Evolutionary conservation across 2,888 invertebrate species (phyloP), one percentile per base, ranked within the genome.

Genomic region (Melipona bicolor): DNA sequence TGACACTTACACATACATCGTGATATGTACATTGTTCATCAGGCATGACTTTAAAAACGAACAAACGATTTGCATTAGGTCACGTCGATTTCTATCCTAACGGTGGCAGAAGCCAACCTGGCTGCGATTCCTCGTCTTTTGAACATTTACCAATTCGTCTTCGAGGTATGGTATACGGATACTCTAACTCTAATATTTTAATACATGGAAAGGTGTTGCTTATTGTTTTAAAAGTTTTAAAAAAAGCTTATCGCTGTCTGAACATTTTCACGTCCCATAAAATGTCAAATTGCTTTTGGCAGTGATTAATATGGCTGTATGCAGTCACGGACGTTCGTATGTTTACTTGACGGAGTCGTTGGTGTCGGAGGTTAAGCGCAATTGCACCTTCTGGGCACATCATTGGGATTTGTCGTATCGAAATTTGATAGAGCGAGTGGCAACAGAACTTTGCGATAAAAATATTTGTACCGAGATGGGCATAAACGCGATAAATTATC

Each of bases 21-120:
- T n/a, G 5, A 43, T 43, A 9, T 17, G 1, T 19, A 36, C 17
- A 49, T 68, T 19, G 13, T 21, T 0, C 21, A 21, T 71, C 36
- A 24, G 2, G 2, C n/a, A 70, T 74, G 59, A 68, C 32, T 32
- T 43, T 43, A 24, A 5, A 11, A 56, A 32, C 56, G n/a, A 5
- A 15, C 56, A 15, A 59, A 59, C n/a, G 9, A 61, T 11, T 69
- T 54, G 11, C 21, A 59, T 76, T 49, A 96, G 96, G 96, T 70
- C 95, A 96, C 87, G 95, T 96, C 3, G 97, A 97, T 91, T 97
- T 96, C 91, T 97, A 96, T 92, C 96, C 96, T 1, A 97, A 97
- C 83, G 97, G 97, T 0, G 97, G 97, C 0, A 95, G 95, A 94
- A 95, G 95, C 70, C 97, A 97, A 90, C 97, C 97, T 0, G 97